These are phyloP conservation scores for Leucopsar rothschildi DNA, from an alignment of 2,113 vertebrate genomes.

Conservation along the genomic window DNA sequence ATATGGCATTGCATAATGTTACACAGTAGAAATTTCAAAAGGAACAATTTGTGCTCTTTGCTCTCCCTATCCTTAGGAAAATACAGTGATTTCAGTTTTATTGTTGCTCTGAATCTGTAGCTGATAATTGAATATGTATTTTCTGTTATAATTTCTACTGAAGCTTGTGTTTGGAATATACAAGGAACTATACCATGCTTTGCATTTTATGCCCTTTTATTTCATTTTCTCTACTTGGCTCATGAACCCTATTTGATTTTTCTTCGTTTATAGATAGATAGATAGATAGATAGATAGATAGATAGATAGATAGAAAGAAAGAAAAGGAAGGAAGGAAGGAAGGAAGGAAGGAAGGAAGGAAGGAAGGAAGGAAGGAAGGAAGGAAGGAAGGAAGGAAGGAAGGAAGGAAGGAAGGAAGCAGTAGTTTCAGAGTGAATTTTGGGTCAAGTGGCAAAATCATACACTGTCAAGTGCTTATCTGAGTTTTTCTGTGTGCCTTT, in stretches of 20 bases:
- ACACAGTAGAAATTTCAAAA: constrained; percentile 16
- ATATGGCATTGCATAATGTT: background rate
- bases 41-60: background rate
- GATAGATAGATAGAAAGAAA: too few species aligned
- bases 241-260: background rate
- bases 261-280: background rate
- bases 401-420: background rate
- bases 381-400: too few species aligned
- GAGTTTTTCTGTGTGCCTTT: background rate
- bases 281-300: background rate
- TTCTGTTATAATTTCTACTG: constrained; percentile 26
- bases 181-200: background rate
- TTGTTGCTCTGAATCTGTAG: constrained; percentile 19
- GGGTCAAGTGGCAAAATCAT: background rate
- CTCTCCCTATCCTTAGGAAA: background rate
- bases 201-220: background rate
- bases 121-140: constrained; percentile 24
- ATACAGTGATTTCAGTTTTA: background rate
- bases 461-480: background rate
- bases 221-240: background rate
- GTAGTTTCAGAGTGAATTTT: background rate
- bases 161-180: background rate
- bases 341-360: too few species aligned
- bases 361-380: too few species aligned
- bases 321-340: too few species aligned